Evolutionary conservation across 2,888 invertebrate genomes (phyloP).

Genomic region (Poecilobothrus nobilitatus): DNA sequence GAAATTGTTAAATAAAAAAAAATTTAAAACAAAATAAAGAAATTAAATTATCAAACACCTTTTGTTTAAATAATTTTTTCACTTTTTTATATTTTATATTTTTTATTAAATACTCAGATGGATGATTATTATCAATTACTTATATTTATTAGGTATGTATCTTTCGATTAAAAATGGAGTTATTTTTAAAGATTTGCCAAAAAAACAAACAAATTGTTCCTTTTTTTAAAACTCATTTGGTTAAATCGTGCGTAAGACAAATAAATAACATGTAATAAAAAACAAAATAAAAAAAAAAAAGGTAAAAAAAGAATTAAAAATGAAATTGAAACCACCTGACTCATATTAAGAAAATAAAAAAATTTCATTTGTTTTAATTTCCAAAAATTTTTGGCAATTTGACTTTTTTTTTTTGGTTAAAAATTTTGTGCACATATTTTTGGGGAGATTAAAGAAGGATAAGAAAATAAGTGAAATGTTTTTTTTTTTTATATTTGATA

Average conservation of each 20-base stretch:
- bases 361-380: not conserved
- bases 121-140: slow-evolving; percentile 3
- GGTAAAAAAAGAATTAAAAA: not conserved
- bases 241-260: no score
- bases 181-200: not conserved
- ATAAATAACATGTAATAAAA: no score
- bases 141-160: not conserved
- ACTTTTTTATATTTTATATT: not conserved
- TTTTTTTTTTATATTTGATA: no score
- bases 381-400: no score
- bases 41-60: not conserved
- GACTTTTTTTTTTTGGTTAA: no score
- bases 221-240: not conserved
- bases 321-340: not conserved
- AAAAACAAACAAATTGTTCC: no score
- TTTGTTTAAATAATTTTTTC: not conserved
- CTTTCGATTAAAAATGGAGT: not conserved
- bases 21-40: not conserved
- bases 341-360: not conserved
- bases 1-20: no score
- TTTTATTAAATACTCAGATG: not conserved
- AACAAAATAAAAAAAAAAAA: no score
- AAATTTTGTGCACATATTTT: no score
- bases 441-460: no score
- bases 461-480: no score